Conservation (phyloP, 2,797 vertebrate genomes). For the Phaenicophaeus curvirostris region DNA sequence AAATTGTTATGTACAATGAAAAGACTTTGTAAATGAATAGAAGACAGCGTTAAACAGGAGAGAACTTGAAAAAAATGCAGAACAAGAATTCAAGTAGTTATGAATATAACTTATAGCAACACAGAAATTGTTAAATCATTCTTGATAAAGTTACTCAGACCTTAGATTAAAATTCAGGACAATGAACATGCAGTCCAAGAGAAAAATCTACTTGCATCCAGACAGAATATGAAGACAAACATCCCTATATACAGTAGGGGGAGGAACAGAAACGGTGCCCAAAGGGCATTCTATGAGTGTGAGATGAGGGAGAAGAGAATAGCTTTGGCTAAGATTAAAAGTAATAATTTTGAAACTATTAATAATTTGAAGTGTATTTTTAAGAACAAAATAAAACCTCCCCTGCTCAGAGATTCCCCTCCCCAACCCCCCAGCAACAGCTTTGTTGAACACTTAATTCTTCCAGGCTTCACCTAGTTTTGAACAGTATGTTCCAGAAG, state of each 20-base stretch:
- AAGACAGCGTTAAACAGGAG: not conserved
- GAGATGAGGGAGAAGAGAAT: not conserved
- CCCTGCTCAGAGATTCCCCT: not conserved
- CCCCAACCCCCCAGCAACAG: not conserved
- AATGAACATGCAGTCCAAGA: not conserved
- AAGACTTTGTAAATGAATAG: not conserved
- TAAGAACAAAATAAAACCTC: not conserved
- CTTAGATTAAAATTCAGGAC: not conserved
- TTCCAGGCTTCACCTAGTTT: slow-evolving; percentile 30
- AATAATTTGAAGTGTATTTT: not conserved
- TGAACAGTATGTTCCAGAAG: slow-evolving; percentile 55
- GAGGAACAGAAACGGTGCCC: not conserved
- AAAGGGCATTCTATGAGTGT: not conserved
- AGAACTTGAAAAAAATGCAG: not conserved
- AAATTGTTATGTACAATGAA: not conserved
- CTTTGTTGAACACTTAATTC: not conserved
- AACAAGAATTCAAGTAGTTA: not conserved
- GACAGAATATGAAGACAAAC: not conserved
- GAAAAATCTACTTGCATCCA: not conserved
- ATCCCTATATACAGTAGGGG: not conserved
- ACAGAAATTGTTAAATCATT: not conserved
- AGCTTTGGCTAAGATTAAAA: not conserved
- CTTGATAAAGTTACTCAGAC: not conserved
- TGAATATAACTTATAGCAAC: not conserved
- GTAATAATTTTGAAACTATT: not conserved